These are phyloP conservation scores for Serinus canaria DNA, from an alignment of 2,113 vertebrate species.

Conservation along the genomic window DNA sequence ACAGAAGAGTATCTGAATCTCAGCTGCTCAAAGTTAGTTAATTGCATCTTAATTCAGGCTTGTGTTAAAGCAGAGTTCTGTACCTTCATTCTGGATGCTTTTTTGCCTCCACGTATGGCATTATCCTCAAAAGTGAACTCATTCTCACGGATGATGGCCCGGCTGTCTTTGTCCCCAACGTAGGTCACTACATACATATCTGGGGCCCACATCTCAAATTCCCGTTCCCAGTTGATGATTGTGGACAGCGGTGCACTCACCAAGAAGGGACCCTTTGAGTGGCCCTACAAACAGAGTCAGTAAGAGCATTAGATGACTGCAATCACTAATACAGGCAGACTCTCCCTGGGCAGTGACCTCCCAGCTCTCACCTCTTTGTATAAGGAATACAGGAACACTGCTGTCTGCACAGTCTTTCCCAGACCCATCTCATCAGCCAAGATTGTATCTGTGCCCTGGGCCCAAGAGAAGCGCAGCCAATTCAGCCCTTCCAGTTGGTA, in stretches of 20 bases:
- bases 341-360: background rate
- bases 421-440: constrained; percentile 98
- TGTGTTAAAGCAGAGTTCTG: background rate
- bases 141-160: constrained; percentile 95
- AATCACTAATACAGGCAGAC: background rate
- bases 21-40: background rate
- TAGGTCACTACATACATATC: constrained; percentile 99
- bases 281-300: constrained; percentile 77
- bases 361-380: constrained; percentile 90
- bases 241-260: constrained; percentile 96
- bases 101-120: constrained; percentile 94
- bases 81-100: constrained; percentile 97
- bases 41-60: background rate
- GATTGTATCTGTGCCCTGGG: constrained; percentile 96
- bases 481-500: constrained; percentile 98
- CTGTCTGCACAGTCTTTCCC: constrained; percentile 96
- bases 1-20: background rate
- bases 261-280: constrained; percentile 94
- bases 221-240: constrained; percentile 98
- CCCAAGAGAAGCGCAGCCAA: constrained; percentile 98
- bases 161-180: constrained; percentile 94
- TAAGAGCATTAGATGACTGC: background rate
- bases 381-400: constrained; percentile 94
- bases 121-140: constrained; percentile 98
- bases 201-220: constrained; percentile 99